Evolutionary conservation across 2,113 vertebrate genomes (phyloP), one percentile per base, ranked within the genome.

Genomic region (Silurus asotus): DNA sequence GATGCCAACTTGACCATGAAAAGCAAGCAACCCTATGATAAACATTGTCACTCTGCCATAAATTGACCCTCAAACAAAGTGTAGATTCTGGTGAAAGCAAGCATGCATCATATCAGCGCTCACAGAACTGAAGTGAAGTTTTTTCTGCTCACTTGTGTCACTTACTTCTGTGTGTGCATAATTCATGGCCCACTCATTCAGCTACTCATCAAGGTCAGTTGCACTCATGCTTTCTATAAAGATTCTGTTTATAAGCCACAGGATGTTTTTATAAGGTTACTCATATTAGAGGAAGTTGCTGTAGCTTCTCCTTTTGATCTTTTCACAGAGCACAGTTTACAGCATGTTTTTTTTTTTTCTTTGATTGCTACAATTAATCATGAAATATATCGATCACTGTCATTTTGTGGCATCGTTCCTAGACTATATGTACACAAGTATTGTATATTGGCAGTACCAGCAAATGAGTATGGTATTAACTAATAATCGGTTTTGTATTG

Each of bases 281-380:
- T 9, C 20, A 4, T 23, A 49, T 51, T 79, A 17, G 25, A 45
- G 17, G 56, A 61, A 5, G 25, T 25, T 45, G 28, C 53, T 17
- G 8, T 53, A 77, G 23, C 15, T 77, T 51, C 6, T 77, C 55
- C 15, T 15, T 14, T 78, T 78, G 48, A 55, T 55, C 14, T 51
- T 49, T 76, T 55, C 23, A 76, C 20, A 76, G 74, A 76, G 17
- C 77, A 51, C 72, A 58, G 76, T 58, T 37, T 78, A 53, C 53
- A 59, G 17, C 10, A 25, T 45, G 55, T 37, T 37, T 37, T 37
- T 37, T 37, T 37, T 37, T 20, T 78, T 78, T 37, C 55, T 79
- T 19, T 79, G 17, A 45, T 79, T 77, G 75, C 53, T 7, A 28
- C 58, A 23, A 58, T 78, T 59, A 59, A 61, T 79, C 56, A 61